These are phyloP conservation scores for Neolamprologus caudopunctatus DNA, from an alignment of 2,113 vertebrate species.

Conservation along the genomic window DNA sequence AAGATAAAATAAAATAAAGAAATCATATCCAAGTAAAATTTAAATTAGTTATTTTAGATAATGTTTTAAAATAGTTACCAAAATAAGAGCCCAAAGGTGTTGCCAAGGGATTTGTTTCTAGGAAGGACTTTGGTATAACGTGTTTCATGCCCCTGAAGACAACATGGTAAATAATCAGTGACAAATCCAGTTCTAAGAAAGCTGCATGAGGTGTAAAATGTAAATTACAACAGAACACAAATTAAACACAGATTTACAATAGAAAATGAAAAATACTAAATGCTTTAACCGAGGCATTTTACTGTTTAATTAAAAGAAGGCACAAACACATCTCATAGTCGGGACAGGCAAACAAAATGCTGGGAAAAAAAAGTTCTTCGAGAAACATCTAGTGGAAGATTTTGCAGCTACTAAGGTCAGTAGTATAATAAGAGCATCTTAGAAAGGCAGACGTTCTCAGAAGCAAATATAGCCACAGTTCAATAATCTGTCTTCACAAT, in stretches of 20 bases:
- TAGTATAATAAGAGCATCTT: not conserved
- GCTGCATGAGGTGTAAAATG: not conserved
- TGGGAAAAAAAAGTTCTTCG: accelerated
- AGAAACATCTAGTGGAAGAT: not conserved
- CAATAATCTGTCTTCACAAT: not conserved
- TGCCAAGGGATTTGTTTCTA: accelerated
- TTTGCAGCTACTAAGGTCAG: not conserved
- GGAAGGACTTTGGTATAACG: not conserved
- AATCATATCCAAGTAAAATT: not conserved
- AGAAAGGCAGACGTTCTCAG: not conserved
- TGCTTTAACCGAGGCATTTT: not conserved
- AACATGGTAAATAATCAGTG: not conserved
- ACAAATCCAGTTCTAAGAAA: not conserved
- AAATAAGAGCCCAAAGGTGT: not conserved
- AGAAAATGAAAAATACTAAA: accelerated
- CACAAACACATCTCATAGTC: not conserved
- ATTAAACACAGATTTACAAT: not conserved
- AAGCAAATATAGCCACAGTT: not conserved
- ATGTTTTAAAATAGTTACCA: not conserved
- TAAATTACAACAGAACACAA: not conserved
- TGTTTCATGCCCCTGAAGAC: not conserved
- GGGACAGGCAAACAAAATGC: not conserved
- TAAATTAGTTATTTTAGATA: not conserved
- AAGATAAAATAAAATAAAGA: not conserved
- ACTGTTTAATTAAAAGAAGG: not conserved